Base-by-base conservation (phyloP, 2,113 vertebrate species). In the Heterotilapia buettikoferi region DNA sequence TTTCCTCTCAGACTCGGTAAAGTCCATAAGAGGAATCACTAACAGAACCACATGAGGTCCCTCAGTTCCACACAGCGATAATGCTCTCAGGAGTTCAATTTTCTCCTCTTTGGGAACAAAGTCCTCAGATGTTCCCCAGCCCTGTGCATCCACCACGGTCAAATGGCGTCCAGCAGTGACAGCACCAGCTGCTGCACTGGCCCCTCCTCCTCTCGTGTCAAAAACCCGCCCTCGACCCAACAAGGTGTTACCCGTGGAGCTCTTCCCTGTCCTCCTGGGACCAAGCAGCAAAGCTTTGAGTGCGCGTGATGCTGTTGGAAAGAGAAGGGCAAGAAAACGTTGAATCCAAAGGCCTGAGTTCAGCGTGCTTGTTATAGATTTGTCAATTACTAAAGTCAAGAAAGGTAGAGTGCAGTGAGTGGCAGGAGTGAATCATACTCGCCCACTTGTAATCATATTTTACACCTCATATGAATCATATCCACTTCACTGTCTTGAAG, bases 221-320 rank as follows among this genome's bases (percentile, higher is more conserved):
- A 94, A 94, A 21, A 80, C 68, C 40, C 4, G 19, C n/a, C 78
- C 81, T 11, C 4, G 66, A 19, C 84, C 88, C 26, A 94, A 83
- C 14, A 94, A 31, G 2, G 90, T 91, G 92, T 93, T 91, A 36
- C 84, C 92, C 19, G 61, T 52, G 1, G 91, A 94, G 84, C 93
- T 95, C 86, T 90, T 94, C 6, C 92, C 92, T 18, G 90, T 91
- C 24, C 90, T 73, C 16, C 86, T 89, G 4, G 87, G 92, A 4
- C 92, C 90, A 1, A 93, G 63, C 26, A 91, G 73, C 54, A 93
- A 73, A 21, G 92, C 63, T 53, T 57, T 87, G 2, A 93, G 85
- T 6, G 57, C 3, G 8, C 7, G 8, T 26, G 59, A 38, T 21
- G 29, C 80, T 54, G 33, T 6, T 33, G 21, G 7, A 86, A 40